A percentile compares a stretch with the other conserved stretches of the same genome.
These are phyloP conservation scores for Amphipoea lucens DNA, from an alignment of 2,888 invertebrate genomes.

Conservation along the genomic window DNA sequence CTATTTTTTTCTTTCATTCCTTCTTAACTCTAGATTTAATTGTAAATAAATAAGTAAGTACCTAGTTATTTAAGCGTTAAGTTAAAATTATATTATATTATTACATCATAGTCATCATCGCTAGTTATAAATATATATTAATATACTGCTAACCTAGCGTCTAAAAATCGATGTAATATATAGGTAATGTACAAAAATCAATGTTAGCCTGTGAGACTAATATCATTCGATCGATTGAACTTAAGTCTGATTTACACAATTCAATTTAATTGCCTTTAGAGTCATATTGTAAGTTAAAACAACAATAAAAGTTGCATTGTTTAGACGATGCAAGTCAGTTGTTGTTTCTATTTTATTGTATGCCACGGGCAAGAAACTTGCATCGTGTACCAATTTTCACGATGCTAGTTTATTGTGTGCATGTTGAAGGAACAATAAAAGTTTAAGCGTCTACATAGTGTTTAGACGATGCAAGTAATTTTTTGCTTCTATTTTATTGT, in stretches of 20 bases:
- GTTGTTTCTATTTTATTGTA: not conserved
- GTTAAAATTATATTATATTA: not conserved
- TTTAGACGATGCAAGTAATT: not conserved
- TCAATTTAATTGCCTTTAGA: not conserved
- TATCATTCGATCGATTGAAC: not conserved
- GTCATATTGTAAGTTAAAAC: not conserved
- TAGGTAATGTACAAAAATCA: not conserved
- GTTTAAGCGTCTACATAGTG: too few relatives aligned
- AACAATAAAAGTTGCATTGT: not conserved
- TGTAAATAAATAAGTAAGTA: conserved; percentile 41
- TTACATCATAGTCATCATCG: not conserved
- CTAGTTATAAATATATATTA: conserved; percentile 51
- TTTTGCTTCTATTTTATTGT: not conserved
- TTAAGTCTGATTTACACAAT: not conserved
- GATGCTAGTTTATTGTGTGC: not conserved
- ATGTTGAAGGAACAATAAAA: not conserved
- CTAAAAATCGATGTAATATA: conserved; percentile 1
- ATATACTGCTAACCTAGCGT: conserved; percentile 53
- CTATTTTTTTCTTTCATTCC: conserved; percentile 44
- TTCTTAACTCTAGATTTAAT: conserved; percentile 32
- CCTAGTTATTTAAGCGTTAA: conserved; percentile 25
- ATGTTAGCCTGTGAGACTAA: not conserved
- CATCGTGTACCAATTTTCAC: not conserved
- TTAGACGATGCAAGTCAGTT: not conserved
- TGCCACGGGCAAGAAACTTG: not conserved